Percentiles rank a stretch among this genome's conserved stretches.
phyloP scores from a whole-genome alignment of 2,888 invertebrate genomes.

The Entomobrya multifasciata region DNA sequence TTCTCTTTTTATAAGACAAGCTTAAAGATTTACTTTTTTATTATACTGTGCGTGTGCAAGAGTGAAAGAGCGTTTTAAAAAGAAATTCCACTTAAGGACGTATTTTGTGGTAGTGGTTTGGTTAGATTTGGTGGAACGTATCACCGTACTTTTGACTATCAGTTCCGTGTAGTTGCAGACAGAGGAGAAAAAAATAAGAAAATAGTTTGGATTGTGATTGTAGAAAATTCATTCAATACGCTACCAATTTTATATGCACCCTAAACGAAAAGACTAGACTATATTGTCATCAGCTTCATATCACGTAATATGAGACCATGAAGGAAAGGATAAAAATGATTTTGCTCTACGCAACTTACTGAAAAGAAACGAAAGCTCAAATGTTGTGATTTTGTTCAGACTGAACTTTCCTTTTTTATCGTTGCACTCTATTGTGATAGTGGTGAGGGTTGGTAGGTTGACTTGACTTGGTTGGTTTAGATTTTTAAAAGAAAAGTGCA shows the following conservation, averaged over 20 bases:
- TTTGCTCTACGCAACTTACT: slow-evolving; percentile 43
- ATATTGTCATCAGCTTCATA: neutral
- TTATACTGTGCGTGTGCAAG: neutral
- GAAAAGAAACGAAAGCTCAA: slow-evolving; percentile 51
- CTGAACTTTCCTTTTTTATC: neutral
- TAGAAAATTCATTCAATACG: slow-evolving; percentile 32
- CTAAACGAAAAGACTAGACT: neutral
- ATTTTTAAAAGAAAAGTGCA: neutral
- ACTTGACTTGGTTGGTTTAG: no score
- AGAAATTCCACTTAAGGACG: slow-evolving; percentile 23
- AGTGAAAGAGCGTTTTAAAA: slow-evolving; percentile 10
- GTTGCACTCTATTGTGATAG: neutral
- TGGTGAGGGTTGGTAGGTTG: neutral
- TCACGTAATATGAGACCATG: no score
- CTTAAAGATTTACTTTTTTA: neutral
- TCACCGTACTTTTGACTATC: no score
- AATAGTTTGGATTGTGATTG: slow-evolving; percentile 13
- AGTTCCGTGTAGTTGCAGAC: slow-evolving; percentile 26
- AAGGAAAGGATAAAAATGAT: slow-evolving; percentile 27
- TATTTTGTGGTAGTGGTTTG: slow-evolving; percentile 38
- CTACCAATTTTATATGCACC: slow-evolving; percentile 3
- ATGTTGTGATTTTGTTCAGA: slow-evolving; percentile 23
- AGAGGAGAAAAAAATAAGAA: no score
- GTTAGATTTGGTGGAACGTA: slow-evolving; percentile 1
- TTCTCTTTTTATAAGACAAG: neutral